phyloP scores from a whole-genome alignment of 2,888 invertebrate species.

The Cyrtodaria siliqua region DNA sequence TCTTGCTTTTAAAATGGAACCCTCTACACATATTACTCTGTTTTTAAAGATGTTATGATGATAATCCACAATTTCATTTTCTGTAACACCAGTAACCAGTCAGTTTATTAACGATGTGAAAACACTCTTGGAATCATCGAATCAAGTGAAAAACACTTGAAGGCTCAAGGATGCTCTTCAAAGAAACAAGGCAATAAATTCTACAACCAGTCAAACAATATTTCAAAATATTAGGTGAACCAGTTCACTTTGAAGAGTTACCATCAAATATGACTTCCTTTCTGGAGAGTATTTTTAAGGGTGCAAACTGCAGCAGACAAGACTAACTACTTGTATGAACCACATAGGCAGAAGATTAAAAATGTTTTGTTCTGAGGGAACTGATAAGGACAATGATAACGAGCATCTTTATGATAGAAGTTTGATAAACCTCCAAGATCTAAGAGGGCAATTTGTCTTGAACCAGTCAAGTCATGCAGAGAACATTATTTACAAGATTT shows the following conservation, averaged over 20 bases:
- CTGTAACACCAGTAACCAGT: no score
- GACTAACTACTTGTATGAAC: not conserved
- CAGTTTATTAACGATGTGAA: not conserved
- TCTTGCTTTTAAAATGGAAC: no score
- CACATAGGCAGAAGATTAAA: slow-evolving; percentile 18
- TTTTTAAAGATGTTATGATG: no score
- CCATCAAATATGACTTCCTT: slow-evolving; percentile 30
- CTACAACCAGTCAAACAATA: slow-evolving; percentile 1
- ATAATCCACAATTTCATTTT: no score
- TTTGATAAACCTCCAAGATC: slow-evolving; percentile 53
- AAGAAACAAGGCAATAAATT: slow-evolving; percentile 16
- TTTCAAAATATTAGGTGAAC: slow-evolving; percentile 17
- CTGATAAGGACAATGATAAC: slow-evolving; percentile 51
- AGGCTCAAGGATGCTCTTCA: slow-evolving; percentile 18
- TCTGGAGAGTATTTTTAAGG: slow-evolving; percentile 29
- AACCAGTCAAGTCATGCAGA: slow-evolving; percentile 43
- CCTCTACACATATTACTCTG: no score
- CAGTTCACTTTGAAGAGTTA: slow-evolving; percentile 7
- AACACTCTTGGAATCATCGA: slow-evolving; percentile 9
- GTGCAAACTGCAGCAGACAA: slow-evolving; percentile 14
- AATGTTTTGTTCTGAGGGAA: slow-evolving; percentile 42
- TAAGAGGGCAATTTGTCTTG: slow-evolving; percentile 58
- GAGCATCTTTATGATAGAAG: slow-evolving; percentile 57
- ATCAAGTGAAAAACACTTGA: slow-evolving; percentile 29
- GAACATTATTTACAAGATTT: slow-evolving; percentile 30